Evolutionary conservation across 2,888 invertebrate genomes (phyloP).

Genomic region (Lepidocyrtinus sp.): DNA sequence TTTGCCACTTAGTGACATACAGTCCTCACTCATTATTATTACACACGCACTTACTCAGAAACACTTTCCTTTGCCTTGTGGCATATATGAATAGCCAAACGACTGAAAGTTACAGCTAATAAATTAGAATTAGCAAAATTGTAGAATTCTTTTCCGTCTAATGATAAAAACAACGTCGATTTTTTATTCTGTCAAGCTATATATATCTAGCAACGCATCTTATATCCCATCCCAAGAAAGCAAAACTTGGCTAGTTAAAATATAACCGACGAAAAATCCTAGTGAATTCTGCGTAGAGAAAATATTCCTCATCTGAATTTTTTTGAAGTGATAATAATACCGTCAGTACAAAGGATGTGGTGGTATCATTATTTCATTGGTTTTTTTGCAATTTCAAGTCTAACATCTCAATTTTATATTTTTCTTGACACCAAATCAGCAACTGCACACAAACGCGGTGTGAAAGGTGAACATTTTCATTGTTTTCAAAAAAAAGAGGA

Average conservation of each 20-base stretch:
- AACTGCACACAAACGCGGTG: slow-evolving; percentile 9
- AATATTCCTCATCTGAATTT: slow-evolving; percentile 14
- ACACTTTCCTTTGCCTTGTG: slow-evolving; percentile 56
- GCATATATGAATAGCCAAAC: slow-evolving; percentile 45
- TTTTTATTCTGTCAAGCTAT: not conserved
- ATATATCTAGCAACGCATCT: not conserved
- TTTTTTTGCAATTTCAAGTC: slow-evolving; percentile 19
- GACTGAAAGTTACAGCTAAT: slow-evolving; percentile 52
- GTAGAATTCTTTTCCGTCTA: slow-evolving; percentile 43
- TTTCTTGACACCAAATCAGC: slow-evolving; percentile 42
- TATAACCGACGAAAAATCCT: slow-evolving; percentile 39
- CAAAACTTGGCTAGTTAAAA: slow-evolving; percentile 17
- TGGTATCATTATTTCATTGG: not conserved
- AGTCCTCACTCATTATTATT: slow-evolving; percentile 15
- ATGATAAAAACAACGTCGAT: slow-evolving; percentile 29
- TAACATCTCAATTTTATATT: slow-evolving; percentile 41
- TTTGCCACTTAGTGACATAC: slow-evolving; percentile 38
- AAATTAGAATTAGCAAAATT: slow-evolving; percentile 57
- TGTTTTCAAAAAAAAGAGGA: slow-evolving; percentile 20
- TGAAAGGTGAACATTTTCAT: slow-evolving; percentile 53
- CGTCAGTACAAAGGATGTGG: slow-evolving; percentile 11
- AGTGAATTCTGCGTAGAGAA: slow-evolving; percentile 50
- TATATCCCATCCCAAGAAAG: too few species aligned
- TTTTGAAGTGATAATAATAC: slow-evolving; percentile 28
- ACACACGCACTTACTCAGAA: not conserved